Percentiles rank a stretch among this genome's conserved stretches.
These are phyloP conservation scores for Dolichallabes microphthalmus DNA, from an alignment of 2,113 vertebrate species.

Conservation along the genomic window DNA sequence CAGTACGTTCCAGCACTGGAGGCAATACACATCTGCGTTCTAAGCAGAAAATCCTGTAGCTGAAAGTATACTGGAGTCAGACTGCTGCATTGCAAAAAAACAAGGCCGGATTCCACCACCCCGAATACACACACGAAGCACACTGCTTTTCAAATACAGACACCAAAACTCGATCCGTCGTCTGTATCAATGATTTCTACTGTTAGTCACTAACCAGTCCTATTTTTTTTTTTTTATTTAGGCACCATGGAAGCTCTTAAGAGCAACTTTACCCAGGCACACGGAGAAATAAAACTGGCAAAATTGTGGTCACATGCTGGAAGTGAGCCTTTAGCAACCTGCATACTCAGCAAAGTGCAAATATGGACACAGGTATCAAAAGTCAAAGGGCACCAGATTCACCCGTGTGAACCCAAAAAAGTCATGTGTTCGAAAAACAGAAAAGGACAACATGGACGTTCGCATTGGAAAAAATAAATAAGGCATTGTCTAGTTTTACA, in stretches of 20 bases:
- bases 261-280: background rate
- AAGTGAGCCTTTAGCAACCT: constrained; percentile 22
- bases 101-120: background rate
- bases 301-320: background rate
- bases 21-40: background rate
- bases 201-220: background rate
- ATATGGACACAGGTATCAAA: background rate
- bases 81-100: constrained; percentile 37
- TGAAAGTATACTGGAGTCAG: background rate
- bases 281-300: background rate
- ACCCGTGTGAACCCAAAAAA: background rate
- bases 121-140: background rate
- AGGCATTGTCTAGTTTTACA: background rate
- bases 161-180: background rate
- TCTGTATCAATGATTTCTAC: background rate
- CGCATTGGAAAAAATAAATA: background rate
- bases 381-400: constrained; percentile 35
- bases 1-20: background rate
- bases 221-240: background rate
- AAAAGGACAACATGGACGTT: background rate
- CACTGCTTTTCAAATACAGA: background rate
- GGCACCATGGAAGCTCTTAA: background rate
- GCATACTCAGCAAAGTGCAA: constrained; percentile 36
- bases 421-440: background rate
- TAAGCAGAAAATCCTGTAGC: constrained; percentile 30